Evolutionary conservation across 1,140 invertebrate species (phyloP).

Genomic region (Plectrocnemia conspersa): DNA sequence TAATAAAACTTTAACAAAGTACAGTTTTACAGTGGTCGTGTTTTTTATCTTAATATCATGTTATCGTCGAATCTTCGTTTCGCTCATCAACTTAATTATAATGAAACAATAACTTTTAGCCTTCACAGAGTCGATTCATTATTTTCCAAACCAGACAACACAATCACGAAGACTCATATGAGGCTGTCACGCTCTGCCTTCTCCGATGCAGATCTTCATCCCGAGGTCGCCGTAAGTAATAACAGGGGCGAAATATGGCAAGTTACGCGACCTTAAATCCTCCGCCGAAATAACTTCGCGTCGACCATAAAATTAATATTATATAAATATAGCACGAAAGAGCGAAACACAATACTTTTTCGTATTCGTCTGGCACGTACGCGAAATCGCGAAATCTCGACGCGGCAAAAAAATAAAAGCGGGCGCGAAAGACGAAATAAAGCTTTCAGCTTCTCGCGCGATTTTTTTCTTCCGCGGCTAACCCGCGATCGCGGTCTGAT

Average conservation of each 20-base stretch:
- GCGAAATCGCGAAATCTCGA: neutral
- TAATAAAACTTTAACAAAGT: too few species aligned
- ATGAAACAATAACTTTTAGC: too few species aligned
- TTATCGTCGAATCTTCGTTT: too few species aligned
- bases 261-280: neutral
- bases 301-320: neutral
- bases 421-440: slow-evolving; percentile 4
- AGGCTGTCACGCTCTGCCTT: neutral
- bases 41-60: too few species aligned
- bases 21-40: too few species aligned
- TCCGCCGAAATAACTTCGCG: slow-evolving; percentile 1
- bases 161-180: too few species aligned
- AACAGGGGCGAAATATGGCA: neutral
- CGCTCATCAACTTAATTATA: too few species aligned
- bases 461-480: neutral
- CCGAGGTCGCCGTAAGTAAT: too few species aligned
- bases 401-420: too few species aligned
- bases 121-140: too few species aligned
- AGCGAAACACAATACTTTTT: slow-evolving; percentile 2
- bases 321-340: too few species aligned
- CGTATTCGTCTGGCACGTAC: neutral
- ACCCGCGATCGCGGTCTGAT: neutral
- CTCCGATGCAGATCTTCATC: neutral
- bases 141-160: too few species aligned
- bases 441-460: neutral